Conservation (phyloP, 2,888 invertebrate genomes). For the Diadegma fenestrale region DNA sequence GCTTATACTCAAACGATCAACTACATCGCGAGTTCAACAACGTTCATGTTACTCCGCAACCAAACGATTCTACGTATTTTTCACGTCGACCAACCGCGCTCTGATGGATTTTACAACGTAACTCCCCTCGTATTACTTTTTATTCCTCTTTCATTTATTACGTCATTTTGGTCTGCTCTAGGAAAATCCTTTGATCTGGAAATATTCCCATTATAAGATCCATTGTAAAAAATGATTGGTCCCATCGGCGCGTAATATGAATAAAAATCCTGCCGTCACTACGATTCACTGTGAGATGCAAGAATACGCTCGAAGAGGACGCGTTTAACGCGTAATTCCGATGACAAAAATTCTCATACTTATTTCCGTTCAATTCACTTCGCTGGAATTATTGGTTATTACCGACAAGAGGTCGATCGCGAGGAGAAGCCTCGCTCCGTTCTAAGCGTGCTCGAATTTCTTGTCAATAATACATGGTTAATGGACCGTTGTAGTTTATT, state of each 20-base stretch:
- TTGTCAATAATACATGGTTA: neutral
- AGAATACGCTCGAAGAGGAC: neutral
- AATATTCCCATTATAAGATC: neutral
- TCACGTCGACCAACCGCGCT: neutral
- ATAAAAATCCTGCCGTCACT: neutral
- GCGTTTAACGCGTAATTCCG: neutral
- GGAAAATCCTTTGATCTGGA: neutral
- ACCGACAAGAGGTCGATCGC: neutral
- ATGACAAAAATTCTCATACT: neutral
- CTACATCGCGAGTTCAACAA: slow-evolving; percentile 39
- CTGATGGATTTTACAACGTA: neutral
- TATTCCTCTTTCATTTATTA: neutral
- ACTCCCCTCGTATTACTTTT: neutral
- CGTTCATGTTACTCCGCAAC: slow-evolving; percentile 39
- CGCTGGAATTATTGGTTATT: neutral
- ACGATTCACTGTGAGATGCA: neutral
- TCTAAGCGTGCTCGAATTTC: neutral
- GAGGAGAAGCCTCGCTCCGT: neutral
- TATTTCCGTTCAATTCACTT: neutral
- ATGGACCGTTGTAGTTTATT: neutral
- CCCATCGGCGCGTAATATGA: neutral
- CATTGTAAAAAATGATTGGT: neutral
- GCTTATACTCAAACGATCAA: slow-evolving; percentile 68
- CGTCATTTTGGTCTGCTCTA: neutral
- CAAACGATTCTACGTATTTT: slow-evolving; percentile 63